Percentiles rank a stretch among this genome's conserved stretches.
These are phyloP conservation scores for Aproaerema taeniolella DNA, from an alignment of 2,888 invertebrate genomes.

Conservation along the genomic window DNA sequence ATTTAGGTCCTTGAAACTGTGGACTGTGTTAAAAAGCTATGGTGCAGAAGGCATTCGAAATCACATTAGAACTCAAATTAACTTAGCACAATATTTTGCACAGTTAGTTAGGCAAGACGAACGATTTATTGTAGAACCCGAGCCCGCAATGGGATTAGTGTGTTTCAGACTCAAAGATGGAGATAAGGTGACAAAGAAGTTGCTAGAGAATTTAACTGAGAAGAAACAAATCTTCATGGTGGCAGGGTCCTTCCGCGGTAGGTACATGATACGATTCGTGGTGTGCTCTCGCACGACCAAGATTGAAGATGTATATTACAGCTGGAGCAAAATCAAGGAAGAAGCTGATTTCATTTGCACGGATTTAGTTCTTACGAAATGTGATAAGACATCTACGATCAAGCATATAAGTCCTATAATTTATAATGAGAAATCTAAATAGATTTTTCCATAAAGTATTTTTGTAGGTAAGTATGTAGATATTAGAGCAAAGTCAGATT, in stretches of 20 bases:
- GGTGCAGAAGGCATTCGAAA: slow-evolving; percentile 88
- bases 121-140: slow-evolving; percentile 87
- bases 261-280: slow-evolving; percentile 87
- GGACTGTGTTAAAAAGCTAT: slow-evolving; percentile 91
- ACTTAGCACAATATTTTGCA: slow-evolving; percentile 88
- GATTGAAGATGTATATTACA: slow-evolving; percentile 84
- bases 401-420: slow-evolving; percentile 44
- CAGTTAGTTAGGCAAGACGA: slow-evolving; percentile 81
- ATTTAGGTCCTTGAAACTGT: slow-evolving; percentile 93
- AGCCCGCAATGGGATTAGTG: slow-evolving; percentile 87
- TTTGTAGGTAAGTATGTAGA: too few species aligned
- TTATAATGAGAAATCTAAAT: slow-evolving; percentile 57
- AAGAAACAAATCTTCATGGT: slow-evolving; percentile 89
- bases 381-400: slow-evolving; percentile 45
- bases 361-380: slow-evolving; percentile 40
- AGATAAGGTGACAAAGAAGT: slow-evolving; percentile 81
- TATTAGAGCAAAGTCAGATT: too few species aligned
- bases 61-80: slow-evolving; percentile 85
- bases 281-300: slow-evolving; percentile 86
- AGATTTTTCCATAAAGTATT: slow-evolving; percentile 10
- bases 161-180: slow-evolving; percentile 91
- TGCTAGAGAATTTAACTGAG: slow-evolving; percentile 84
- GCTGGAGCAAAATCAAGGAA: slow-evolving; percentile 81
- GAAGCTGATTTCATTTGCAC: slow-evolving; percentile 62
- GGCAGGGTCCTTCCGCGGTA: slow-evolving; percentile 82